Conservation (phyloP, 2,888 invertebrate genomes). For the Limnephilus lunatus region DNA sequence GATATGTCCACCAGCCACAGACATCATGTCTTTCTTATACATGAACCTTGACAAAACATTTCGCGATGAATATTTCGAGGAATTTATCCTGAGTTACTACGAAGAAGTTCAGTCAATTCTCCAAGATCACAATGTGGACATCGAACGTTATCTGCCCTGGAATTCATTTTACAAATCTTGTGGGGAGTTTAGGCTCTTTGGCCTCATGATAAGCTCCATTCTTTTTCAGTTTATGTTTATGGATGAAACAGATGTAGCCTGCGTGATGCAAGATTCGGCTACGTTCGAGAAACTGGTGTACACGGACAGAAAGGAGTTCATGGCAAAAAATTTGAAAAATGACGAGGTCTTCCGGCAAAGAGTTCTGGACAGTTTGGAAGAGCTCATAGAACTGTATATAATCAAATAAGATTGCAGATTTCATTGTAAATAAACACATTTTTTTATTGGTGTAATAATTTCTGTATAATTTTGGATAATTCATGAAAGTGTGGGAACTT, state of each 20-base stretch:
- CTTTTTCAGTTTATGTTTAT: conserved; percentile 55
- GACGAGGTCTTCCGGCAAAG: not conserved
- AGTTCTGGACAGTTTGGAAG: conserved; percentile 11
- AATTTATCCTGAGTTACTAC: conserved; percentile 57
- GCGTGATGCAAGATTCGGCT: conserved; percentile 48
- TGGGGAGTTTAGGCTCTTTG: conserved; percentile 52
- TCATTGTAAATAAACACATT: not conserved
- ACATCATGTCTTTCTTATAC: conserved; percentile 69
- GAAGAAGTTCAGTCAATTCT: conserved; percentile 44
- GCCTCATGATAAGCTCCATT: conserved; percentile 33
- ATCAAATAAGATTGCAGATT: not conserved
- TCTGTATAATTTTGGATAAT: not conserved
- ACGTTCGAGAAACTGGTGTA: conserved; percentile 43
- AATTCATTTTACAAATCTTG: conserved; percentile 37
- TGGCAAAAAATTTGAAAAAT: not conserved
- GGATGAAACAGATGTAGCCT: conserved; percentile 10
- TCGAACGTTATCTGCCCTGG: conserved; percentile 49
- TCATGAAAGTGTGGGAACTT: not conserved
- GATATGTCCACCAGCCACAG: conserved; percentile 70
- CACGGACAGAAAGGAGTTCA: not conserved
- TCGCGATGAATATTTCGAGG: conserved; percentile 55
- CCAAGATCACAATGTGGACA: conserved; percentile 37
- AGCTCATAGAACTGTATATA: conserved; percentile 6
- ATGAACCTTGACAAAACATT: conserved; percentile 67
- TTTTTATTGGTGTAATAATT: not conserved